Evolutionary conservation across 2,113 vertebrate species (phyloP).

Genomic region (Nothocercus nigrocapillus): DNA sequence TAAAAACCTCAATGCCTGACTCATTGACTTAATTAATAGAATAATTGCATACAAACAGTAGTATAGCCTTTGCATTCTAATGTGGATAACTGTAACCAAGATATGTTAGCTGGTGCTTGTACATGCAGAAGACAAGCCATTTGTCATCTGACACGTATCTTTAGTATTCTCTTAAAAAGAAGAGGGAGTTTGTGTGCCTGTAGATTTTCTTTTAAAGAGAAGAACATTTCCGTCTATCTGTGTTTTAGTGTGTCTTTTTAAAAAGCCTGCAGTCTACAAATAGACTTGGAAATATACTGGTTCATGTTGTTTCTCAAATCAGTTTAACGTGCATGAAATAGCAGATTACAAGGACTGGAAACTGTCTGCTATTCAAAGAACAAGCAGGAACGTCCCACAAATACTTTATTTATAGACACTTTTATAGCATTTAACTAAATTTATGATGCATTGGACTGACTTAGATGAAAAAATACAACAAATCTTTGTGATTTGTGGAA

Average conservation of each 20-base stretch:
- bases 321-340: slow-evolving; percentile 15
- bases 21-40: slow-evolving; percentile 54
- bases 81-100: not conserved
- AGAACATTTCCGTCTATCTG: not conserved
- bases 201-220: not conserved
- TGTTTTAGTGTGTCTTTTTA: not conserved
- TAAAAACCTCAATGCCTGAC: slow-evolving; percentile 13
- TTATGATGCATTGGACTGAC: not conserved
- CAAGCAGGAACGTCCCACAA: slow-evolving; percentile 41
- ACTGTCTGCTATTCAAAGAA: not conserved
- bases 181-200: not conserved
- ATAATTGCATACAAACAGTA: slow-evolving; percentile 18
- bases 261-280: not conserved
- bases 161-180: not conserved
- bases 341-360: slow-evolving; percentile 34
- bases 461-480: not conserved
- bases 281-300: not conserved
- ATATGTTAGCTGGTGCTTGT: not conserved
- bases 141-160: not conserved
- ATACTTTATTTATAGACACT: slow-evolving; percentile 59
- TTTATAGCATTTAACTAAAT: slow-evolving; percentile 9
- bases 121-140: not conserved
- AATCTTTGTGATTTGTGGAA: slow-evolving; percentile 29
- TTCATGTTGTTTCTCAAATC: not conserved
- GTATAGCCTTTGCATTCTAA: not conserved